Base-by-base conservation (phyloP, 2,113 vertebrate species). In the Nycticorax nycticorax region DNA sequence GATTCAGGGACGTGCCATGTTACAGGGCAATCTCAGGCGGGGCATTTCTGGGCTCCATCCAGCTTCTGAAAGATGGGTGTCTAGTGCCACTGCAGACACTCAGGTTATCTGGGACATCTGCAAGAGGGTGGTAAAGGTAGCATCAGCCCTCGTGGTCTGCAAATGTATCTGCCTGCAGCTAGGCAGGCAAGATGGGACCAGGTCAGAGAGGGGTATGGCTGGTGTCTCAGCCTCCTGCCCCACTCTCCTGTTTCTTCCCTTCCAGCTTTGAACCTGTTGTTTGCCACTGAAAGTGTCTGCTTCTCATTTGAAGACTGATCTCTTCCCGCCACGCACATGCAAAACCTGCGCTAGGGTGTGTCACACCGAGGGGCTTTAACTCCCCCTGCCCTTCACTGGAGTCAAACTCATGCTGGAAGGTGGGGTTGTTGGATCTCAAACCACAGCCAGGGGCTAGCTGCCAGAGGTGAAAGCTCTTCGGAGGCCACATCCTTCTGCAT, bases 311-410 rank as follows among this genome's bases (percentile, higher is more conserved):
- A 30, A 88, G 21, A 33, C n/a, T 7, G 3, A 52, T 55, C 52
- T 53, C 32, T n/a, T 9, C 24, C n/a, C 32, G 67, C n/a, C 6
- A 7, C 2, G 4, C 26, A 71, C 0, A 1, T 28, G 16, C 15
- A 57, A 81, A 73, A 26, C 59, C 37, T 73, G 32, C 22, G 9
- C 23, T 8, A 27, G 23, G 15, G 41, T 24, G n/a, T 60, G 76
- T 63, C 57, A 84, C 55, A 37, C 8, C 1, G 1, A 43, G 12
- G 26, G 19, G 41, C 8, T 85, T 83, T 50, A 26, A 53, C 2
- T 0, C 12, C 13, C 9, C 8, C 14, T 15, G 14, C 9, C 20
- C 41, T 60, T 69, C 16, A 41, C 53, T n/a, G 33, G 47, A 75
- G 32, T 30, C 18, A 59, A 18, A 41, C 30, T 62, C 41, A n/a